Conservation (phyloP, 1,140 invertebrate genomes). For the Maniola jurtina region DNA sequence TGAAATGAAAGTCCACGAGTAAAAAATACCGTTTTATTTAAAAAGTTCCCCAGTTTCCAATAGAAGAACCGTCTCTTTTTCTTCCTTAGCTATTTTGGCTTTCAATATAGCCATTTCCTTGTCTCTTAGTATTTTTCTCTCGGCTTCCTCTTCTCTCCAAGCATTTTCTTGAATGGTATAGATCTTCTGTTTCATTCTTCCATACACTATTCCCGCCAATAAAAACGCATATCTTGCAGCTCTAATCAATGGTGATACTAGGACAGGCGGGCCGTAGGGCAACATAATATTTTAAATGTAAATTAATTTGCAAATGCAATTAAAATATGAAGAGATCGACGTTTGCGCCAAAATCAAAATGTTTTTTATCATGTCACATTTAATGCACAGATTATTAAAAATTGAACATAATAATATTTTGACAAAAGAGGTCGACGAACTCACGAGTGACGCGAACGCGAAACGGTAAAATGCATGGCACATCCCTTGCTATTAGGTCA, state of each 20-base stretch:
- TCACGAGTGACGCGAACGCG: slow-evolving; percentile 19
- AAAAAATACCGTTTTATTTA: slow-evolving; percentile 6
- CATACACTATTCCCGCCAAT: slow-evolving; percentile 62
- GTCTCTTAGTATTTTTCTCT: slow-evolving; percentile 56
- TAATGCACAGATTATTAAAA: slow-evolving; percentile 20
- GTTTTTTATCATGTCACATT: slow-evolving; percentile 22
- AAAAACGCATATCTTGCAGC: slow-evolving; percentile 55
- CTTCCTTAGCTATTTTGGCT: slow-evolving; percentile 54
- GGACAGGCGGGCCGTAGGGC: slow-evolving; percentile 57
- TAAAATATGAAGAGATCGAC: neutral
- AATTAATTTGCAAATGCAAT: neutral
- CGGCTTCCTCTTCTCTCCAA: slow-evolving; percentile 51
- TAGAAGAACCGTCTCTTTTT: slow-evolving; percentile 42
- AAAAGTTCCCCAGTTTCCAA: slow-evolving; percentile 24
- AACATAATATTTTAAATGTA: slow-evolving; percentile 16
- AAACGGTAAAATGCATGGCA: slow-evolving; percentile 34
- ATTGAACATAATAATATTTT: slow-evolving; percentile 11
- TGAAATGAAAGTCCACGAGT: neutral
- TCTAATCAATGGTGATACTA: slow-evolving; percentile 65
- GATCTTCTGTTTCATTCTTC: slow-evolving; percentile 44
- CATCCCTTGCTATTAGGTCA: slow-evolving; percentile 67
- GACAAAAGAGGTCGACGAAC: slow-evolving; percentile 26
- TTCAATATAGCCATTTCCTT: slow-evolving; percentile 50
- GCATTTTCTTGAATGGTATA: slow-evolving; percentile 48
- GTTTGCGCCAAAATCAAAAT: neutral